Conservation (phyloP, 2,113 vertebrate species). For the Thunnus maccoyii region DNA sequence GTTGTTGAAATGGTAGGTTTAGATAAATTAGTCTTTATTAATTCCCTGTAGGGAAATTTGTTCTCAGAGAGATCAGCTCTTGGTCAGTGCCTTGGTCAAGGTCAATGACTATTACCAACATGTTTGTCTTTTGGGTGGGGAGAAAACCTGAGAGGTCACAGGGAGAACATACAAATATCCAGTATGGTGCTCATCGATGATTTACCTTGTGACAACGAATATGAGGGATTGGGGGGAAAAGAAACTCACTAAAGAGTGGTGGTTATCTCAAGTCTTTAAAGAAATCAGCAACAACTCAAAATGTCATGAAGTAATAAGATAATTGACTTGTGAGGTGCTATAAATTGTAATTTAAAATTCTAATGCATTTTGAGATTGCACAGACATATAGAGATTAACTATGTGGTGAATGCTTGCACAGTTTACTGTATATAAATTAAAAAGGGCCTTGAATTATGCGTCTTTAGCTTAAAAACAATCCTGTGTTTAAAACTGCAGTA, state of each 20-base stretch:
- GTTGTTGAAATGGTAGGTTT: not conserved
- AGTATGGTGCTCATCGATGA: not conserved
- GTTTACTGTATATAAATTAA: not conserved
- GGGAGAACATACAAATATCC: too few species aligned
- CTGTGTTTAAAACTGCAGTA: not conserved
- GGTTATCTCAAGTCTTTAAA: too few species aligned
- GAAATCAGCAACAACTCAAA: too few species aligned
- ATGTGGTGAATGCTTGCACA: not conserved
- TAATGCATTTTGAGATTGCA: not conserved
- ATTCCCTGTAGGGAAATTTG: not conserved
- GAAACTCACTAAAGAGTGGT: not conserved
- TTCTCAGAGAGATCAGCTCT: not conserved
- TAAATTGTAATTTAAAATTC: too few species aligned
- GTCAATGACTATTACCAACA: not conserved
- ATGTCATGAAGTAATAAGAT: too few species aligned
- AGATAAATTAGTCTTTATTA: conserved; percentile 7
- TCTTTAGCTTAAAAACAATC: not conserved
- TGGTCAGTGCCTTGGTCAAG: not conserved
- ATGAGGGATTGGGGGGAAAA: too few species aligned
- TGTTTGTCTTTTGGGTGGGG: not conserved
- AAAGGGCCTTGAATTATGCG: not conserved
- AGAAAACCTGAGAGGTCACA: not conserved
- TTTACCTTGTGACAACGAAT: too few species aligned
- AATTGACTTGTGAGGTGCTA: too few species aligned
- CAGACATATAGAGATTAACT: not conserved